These are phyloP conservation scores for Drosophila bocki DNA, from an alignment of 1,140 invertebrate species.

Conservation along the genomic window DNA sequence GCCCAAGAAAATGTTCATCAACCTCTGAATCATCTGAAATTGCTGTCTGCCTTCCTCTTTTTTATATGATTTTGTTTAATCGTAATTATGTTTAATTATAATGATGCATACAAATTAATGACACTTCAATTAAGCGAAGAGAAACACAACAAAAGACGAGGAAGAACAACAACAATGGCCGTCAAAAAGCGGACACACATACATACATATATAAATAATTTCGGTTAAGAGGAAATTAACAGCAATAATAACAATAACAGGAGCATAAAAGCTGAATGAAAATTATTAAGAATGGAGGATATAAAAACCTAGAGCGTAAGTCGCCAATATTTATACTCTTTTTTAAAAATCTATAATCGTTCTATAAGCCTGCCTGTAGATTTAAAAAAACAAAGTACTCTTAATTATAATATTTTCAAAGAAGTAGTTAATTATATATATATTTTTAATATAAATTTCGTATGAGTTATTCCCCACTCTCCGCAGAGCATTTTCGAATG, in stretches of 20 bases:
- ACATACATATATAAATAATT: slow-evolving; percentile 29
- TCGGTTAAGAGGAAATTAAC: slow-evolving; percentile 20
- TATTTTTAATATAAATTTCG: too few relatives aligned
- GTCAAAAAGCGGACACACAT: slow-evolving; percentile 11
- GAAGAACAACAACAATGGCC: slow-evolving; percentile 8
- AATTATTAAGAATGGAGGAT: slow-evolving; percentile 32
- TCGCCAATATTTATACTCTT: neutral
- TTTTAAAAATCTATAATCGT: too few relatives aligned
- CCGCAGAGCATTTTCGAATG: neutral
- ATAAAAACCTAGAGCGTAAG: neutral
- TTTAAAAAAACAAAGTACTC: too few relatives aligned
- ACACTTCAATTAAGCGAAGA: slow-evolving; percentile 68
- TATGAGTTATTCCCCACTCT: neutral
- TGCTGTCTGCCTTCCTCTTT: slow-evolving; percentile 29
- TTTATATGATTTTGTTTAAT: slow-evolving; percentile 48
- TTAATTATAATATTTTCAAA: too few relatives aligned
- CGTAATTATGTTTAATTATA: slow-evolving; percentile 77
- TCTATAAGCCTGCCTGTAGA: too few relatives aligned
- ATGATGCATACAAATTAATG: slow-evolving; percentile 82
- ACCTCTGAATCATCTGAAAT: slow-evolving; percentile 39
- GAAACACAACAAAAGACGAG: slow-evolving; percentile 2
- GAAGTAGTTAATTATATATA: too few relatives aligned
- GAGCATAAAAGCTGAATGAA: slow-evolving; percentile 33
- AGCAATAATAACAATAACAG: slow-evolving; percentile 36
- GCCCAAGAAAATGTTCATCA: slow-evolving; percentile 46